Base-by-base conservation (phyloP, 1,140 invertebrate genomes). In the Calephelis nemesis region DNA sequence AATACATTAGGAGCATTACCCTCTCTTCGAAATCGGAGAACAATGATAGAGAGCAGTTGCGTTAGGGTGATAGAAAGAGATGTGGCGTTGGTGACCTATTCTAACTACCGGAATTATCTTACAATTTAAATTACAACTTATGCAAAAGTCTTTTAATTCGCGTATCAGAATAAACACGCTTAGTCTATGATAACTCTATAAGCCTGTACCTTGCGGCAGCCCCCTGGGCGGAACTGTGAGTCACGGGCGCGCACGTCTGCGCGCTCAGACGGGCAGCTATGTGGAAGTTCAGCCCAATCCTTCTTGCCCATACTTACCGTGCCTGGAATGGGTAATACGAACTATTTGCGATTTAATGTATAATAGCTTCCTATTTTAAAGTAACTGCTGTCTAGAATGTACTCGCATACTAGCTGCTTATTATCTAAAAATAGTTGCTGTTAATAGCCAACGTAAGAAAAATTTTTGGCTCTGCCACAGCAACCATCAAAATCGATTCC, bases 241-340 rank as follows among this genome's bases (percentile, higher is more conserved):
- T 82, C 77, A 82, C 68, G 63, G 65, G 70, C 71, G n/a, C 15
- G 49, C 30, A 10, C 13, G 79, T 82, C 80, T 82, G 78, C 74
- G 72, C 71, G 72, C 72, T 19, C 80, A 82, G 80, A 82, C 80
- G 67, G 71, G 48, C 68, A 71, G 71, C 73, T 72, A 78, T 75
- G 75, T 73, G 73, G 72, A 74, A 71, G 67, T 74, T 60, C 69
- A 58, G 68, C 52, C 30, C 68, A 62, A 63, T 63, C 69, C 39
- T 42, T 15, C 40, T 72, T 60, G 58, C 47, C 71, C 62, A 47
- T 65, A 65, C 47, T 62, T 48, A 68, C 63, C 72, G 77, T 75
- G 75, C 68, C 19, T 58, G 12, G 79, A 74, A 74, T 79, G 65
- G 19, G 62, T 73, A 74, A 69, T 54, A 62, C 68, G 7, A 13